Conservation (phyloP, 2,113 vertebrate genomes). For the Dromaius novaehollandiae region DNA sequence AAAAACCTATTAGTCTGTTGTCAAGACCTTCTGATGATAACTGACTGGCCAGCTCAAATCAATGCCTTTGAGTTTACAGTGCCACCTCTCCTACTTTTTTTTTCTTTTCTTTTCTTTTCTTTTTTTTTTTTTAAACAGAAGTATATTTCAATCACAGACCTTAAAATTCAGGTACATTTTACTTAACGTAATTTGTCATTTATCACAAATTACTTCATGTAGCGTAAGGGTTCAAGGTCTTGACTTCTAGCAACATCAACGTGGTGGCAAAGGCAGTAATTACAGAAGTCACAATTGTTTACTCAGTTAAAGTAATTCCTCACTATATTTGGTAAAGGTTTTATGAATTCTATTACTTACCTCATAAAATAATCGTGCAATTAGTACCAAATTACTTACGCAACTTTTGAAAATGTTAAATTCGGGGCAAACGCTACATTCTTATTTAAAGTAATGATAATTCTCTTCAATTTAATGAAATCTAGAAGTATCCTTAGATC, state of each 20-base stretch:
- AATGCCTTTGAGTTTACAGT: slow-evolving; percentile 55
- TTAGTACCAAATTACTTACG: slow-evolving; percentile 16
- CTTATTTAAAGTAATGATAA: background rate
- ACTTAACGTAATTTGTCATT: background rate
- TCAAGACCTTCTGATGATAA: slow-evolving; percentile 73
- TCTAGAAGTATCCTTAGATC: background rate
- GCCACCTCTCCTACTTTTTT: background rate
- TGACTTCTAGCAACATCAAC: background rate
- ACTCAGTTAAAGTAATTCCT: slow-evolving; percentile 49
- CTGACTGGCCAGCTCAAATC: slow-evolving; percentile 54
- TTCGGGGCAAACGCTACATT: background rate
- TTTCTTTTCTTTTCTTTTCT: background rate
- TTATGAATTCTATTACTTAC: background rate
- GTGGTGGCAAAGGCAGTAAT: slow-evolving; percentile 36
- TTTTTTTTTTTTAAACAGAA: slow-evolving; percentile 3
- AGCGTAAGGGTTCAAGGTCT: background rate
- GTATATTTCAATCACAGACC: slow-evolving; percentile 38
- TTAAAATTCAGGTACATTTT: background rate
- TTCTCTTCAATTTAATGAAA: background rate
- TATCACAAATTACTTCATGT: slow-evolving; percentile 17
- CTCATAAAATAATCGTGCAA: slow-evolving; percentile 27
- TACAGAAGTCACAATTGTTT: slow-evolving; percentile 27
- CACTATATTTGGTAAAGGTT: background rate
- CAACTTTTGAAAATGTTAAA: slow-evolving; percentile 10
- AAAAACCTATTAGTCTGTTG: slow-evolving; percentile 78